A percentile compares a stretch with the other conserved stretches of the same genome.
phyloP scores from a whole-genome alignment of 1,140 invertebrate species.

The Dinothrombium tinctorium region DNA sequence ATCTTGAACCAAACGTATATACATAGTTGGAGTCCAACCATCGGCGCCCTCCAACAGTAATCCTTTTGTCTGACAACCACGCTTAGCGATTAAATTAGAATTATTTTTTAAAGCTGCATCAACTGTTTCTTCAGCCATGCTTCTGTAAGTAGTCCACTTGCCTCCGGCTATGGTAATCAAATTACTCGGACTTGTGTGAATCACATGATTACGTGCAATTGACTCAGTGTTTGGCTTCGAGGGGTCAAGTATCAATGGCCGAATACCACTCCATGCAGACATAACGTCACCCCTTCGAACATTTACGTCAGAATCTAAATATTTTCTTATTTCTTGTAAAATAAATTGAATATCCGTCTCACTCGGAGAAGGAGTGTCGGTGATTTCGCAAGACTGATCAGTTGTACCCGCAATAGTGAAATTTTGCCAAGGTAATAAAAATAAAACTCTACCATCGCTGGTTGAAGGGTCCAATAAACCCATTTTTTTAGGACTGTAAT shows the following conservation, averaged over 20 bases:
- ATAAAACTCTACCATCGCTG: slow-evolving; percentile 91
- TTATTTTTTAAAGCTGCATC: slow-evolving; percentile 51
- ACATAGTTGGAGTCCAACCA: slow-evolving; percentile 90
- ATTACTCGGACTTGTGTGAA: slow-evolving; percentile 66
- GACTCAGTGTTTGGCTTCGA: slow-evolving; percentile 60
- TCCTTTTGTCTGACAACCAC: slow-evolving; percentile 54
- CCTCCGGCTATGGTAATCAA: slow-evolving; percentile 91
- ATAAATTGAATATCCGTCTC: slow-evolving; percentile 98
- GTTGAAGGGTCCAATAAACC: slow-evolving; percentile 90
- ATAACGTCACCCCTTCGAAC: slow-evolving; percentile 89
- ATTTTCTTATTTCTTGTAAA: slow-evolving; percentile 85
- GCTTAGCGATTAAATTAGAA: slow-evolving; percentile 32
- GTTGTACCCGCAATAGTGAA: slow-evolving; percentile 91
- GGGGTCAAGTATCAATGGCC: slow-evolving; percentile 86
- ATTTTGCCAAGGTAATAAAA: slow-evolving; percentile 91
- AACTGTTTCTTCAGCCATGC: slow-evolving; percentile 91
- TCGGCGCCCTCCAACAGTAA: slow-evolving; percentile 82
- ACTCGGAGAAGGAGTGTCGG: slow-evolving; percentile 72
- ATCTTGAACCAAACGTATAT: slow-evolving; percentile 78
- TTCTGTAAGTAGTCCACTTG: slow-evolving; percentile 94
- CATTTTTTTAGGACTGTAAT: slow-evolving; percentile 93
- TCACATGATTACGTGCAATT: slow-evolving; percentile 91
- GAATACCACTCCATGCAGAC: slow-evolving; percentile 92
- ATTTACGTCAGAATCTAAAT: slow-evolving; percentile 83
- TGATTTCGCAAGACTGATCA: slow-evolving; percentile 75